Evolutionary conservation across 2,888 invertebrate species (phyloP).

Genomic region (Cosmia trapezina): DNA sequence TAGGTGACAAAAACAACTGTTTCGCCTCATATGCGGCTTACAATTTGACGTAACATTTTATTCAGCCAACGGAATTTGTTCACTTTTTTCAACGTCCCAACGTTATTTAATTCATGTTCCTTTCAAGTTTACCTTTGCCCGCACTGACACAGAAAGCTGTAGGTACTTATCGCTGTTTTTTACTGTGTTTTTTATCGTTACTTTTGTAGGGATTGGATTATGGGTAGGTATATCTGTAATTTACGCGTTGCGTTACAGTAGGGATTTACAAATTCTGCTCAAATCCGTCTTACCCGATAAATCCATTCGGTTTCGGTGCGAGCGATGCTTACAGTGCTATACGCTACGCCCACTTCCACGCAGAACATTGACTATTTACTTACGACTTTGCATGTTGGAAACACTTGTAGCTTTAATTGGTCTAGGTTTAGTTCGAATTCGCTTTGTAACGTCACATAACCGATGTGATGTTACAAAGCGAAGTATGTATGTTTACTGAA

Average conservation of each 20-base stretch:
- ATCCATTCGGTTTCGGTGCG: conserved; percentile 44
- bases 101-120: conserved; percentile 68
- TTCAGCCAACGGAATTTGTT: conserved; percentile 68
- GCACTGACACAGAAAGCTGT: conserved; percentile 64
- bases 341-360: conserved; percentile 39
- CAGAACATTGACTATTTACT: conserved; percentile 36
- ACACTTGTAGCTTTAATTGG: conserved; percentile 63
- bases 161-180: conserved; percentile 53
- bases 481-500: conserved; percentile 7
- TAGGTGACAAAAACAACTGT: conserved; percentile 74
- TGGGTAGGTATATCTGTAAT: conserved; percentile 45
- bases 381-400: conserved; percentile 41
- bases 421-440: conserved; percentile 42
- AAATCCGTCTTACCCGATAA: conserved; percentile 49
- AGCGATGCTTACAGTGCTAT: conserved; percentile 24
- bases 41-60: conserved; percentile 72
- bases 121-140: conserved; percentile 63
- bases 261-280: conserved; percentile 53
- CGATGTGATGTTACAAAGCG: conserved; percentile 6
- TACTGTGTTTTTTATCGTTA: conserved; percentile 37
- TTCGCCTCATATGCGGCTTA: conserved; percentile 68
- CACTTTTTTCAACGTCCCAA: conserved; percentile 62
- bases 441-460: conserved; percentile 25
- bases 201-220: conserved; percentile 52
- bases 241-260: conserved; percentile 42